Conservation (phyloP, 2,113 vertebrate species). For the Tachuris rubrigastra region DNA sequence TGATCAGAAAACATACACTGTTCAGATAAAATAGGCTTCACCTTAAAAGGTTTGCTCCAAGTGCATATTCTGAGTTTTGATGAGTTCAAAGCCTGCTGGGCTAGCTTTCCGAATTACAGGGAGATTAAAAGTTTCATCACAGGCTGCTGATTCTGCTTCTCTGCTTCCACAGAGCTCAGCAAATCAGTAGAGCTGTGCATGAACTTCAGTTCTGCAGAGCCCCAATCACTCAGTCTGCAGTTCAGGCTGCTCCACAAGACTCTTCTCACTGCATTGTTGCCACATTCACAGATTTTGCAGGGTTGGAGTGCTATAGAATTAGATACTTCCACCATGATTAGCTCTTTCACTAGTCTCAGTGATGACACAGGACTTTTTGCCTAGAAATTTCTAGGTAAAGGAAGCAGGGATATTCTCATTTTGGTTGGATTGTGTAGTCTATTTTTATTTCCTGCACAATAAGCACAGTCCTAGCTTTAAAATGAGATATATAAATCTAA, state of each 20-base stretch:
- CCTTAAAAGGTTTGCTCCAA: background rate
- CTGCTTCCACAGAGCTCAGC: background rate
- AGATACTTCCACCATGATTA: background rate
- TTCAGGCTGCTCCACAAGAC: background rate
- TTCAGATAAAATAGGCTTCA: background rate
- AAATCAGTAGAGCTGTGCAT: background rate
- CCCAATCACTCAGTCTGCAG: background rate
- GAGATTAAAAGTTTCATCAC: slow-evolving; percentile 17
- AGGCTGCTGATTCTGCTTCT: slow-evolving; percentile 3
- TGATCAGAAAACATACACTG: background rate
- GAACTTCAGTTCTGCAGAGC: background rate
- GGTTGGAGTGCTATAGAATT: background rate
- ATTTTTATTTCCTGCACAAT: background rate
- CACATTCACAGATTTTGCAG: background rate
- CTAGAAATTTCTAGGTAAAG: background rate
- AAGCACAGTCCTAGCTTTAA: background rate
- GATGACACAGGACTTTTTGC: background rate
- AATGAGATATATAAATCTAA: background rate
- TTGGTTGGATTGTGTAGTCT: background rate
- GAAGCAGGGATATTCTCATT: background rate
- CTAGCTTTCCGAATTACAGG: background rate
- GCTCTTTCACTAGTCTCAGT: background rate
- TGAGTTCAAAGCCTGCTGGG: background rate
- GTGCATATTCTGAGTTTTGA: background rate
- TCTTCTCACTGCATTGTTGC: background rate